Base-by-base conservation (phyloP, 2,797 vertebrate genomes). In the Peromyscus nudipes region DNA sequence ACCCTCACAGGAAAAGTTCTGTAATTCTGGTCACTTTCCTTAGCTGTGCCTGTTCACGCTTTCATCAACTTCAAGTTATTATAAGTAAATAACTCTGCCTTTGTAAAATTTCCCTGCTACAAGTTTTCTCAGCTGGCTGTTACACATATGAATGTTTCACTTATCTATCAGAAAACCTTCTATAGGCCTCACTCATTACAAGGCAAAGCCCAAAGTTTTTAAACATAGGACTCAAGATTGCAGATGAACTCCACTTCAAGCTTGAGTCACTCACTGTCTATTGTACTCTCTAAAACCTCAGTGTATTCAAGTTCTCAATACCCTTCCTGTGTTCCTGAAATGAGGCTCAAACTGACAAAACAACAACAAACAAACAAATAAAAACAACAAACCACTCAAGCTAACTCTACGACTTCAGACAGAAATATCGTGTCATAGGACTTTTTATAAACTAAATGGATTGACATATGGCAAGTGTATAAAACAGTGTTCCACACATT, bases 91-190 rank as follows among this genome's bases (percentile, higher is more conserved):
- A 87, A n/a, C 34, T 49, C 19, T 86, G 67, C 6, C n/a, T 92
- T 90, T 13, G 89, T 37, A 75, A 95, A 65, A 90, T 46, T 17
- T 88, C 34, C 64, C 60, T 55, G 49, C 10, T 91, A 11, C 23
- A 95, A 37, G 80, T 75, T 37, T 76, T 85, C 19, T 89, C 57
- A 71, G 43, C 25, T 60, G 40, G 52, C 85, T 37, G 49, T 69
- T 90, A 89, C 17, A 75, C 46, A 67, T 77, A 37, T 17, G 29
- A 79, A n/a, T 62, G n/a, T 7, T 52, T 64, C 40, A 80, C 29
- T 96, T 40, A 25, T 80, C 64, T 60, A 86, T 52, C 80, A 57
- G 81, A 96, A 95, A 92, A 40, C 84, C 52, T 92, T 57, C 73
- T 60, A 34, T 57, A 52, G 92, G 34, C 64, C 34, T 80, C 65